Conservation (phyloP, 2,888 invertebrate species). For the Diplazon laetatorius region DNA sequence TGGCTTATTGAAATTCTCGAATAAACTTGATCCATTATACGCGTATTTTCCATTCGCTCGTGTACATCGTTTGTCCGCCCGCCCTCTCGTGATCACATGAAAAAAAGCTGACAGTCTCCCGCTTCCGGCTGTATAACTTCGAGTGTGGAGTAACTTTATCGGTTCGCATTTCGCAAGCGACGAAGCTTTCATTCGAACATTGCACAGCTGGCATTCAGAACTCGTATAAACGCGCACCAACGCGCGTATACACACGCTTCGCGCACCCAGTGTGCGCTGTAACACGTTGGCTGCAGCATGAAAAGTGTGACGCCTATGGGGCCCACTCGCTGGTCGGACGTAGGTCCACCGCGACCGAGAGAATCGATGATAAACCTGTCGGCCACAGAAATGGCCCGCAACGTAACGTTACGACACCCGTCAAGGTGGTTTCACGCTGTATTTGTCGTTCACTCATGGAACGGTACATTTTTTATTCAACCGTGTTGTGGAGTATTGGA, state of each 20-base stretch:
- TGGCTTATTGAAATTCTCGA: too few relatives aligned
- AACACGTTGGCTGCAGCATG: background rate
- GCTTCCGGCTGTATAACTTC: slow-evolving; percentile 45
- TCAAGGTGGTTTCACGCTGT: slow-evolving; percentile 30
- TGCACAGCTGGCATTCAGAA: slow-evolving; percentile 34
- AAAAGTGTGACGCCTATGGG: slow-evolving; percentile 15
- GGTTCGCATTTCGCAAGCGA: slow-evolving; percentile 26
- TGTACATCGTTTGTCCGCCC: too few relatives aligned
- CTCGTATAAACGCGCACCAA: slow-evolving; percentile 32
- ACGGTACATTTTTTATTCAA: slow-evolving; percentile 11
- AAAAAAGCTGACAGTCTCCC: slow-evolving; percentile 19
- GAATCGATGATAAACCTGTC: slow-evolving; percentile 63
- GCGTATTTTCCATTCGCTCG: too few relatives aligned
- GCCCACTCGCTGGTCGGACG: slow-evolving; percentile 33
- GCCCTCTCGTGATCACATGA: too few relatives aligned
- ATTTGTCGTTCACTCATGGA: slow-evolving; percentile 40
- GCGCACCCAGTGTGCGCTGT: background rate
- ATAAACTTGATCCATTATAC: too few relatives aligned
- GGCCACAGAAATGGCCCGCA: slow-evolving; percentile 56
- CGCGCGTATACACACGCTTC: background rate
- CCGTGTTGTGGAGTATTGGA: too few relatives aligned
- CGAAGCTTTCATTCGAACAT: slow-evolving; percentile 18
- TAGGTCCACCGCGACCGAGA: slow-evolving; percentile 22
- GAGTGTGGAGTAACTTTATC: slow-evolving; percentile 49
- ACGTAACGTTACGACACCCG: slow-evolving; percentile 42